Evolutionary conservation across 2,797 vertebrate genomes (phyloP), one percentile per base, ranked within the genome.

Genomic region (Carapus acus): DNA sequence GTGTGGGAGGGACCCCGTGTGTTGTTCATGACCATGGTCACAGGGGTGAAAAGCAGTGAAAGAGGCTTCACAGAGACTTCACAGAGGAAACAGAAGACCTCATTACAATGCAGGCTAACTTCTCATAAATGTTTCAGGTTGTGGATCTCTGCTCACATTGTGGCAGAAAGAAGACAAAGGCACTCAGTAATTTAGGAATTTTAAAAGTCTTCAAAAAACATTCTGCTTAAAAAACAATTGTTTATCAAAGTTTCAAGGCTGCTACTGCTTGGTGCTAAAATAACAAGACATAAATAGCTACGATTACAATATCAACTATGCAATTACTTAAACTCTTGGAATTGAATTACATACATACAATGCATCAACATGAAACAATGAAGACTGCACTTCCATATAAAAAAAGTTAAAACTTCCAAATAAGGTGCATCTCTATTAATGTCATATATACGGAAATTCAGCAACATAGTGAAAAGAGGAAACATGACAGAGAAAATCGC

Each of bases 81-180:
- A 37, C 29, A 15, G 37, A 46, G 22, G 65, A 75, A n/a, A 83
- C 68, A 43, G 60, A 70, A 83, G 69, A 82, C 77, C 76, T 83
- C 74, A 83, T 83, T 86, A 85, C 73, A 83, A 50, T 52, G 42
- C 29, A 21, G 56, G 41, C 64, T 63, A 21, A 62, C 65, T 73
- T 24, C 54, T 16, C 72, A 81, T 81, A 70, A 83, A 86, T 83
- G 70, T 81, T 84, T 84, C 65, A 88, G 62, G 52, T 57, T 1
- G 24, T 53, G 46, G 65, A 71, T 77, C 64, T 27, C 29, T 19
- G 40, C 60, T 73, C 56, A 37, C 67, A 56, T 43, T 66, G 53
- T 45, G 24, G 46, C 4, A 29, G 56, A 42, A 59, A 71, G 71
- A 74, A 66, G 3, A 47, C 54, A 7, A 6, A 22, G 41, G 31